phyloP scores from a whole-genome alignment of 2,888 invertebrate genomes.

The Sphaerophoria rueppellii region DNA sequence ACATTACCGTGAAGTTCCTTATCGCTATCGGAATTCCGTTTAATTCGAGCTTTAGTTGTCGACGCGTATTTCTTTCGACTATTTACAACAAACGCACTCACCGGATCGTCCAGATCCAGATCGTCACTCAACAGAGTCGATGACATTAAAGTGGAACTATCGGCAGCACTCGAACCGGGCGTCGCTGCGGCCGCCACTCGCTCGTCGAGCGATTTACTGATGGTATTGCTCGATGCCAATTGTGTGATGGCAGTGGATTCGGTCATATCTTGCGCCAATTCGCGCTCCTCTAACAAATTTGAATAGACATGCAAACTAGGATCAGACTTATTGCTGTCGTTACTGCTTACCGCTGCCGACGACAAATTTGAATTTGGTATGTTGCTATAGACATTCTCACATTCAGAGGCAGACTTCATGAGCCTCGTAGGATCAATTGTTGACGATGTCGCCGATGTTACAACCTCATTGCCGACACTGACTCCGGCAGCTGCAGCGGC shows the following conservation, averaged over 20 bases:
- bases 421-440: constrained; percentile 43
- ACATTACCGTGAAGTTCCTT: constrained; percentile 56
- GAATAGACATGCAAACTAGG: constrained; percentile 81
- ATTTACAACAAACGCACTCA: constrained; percentile 80
- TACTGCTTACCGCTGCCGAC: constrained; percentile 66
- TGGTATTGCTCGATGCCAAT: constrained; percentile 42
- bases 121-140: constrained; percentile 81
- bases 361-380: constrained; percentile 77
- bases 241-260: constrained; percentile 45
- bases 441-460: constrained; percentile 7
- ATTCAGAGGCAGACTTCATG: constrained; percentile 78
- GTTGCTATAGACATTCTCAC: constrained; percentile 82
- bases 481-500: constrained; percentile 70
- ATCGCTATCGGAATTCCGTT: constrained; percentile 61
- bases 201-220: constrained; percentile 64
- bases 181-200: constrained; percentile 15
- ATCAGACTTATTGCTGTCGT: constrained; percentile 75
- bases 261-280: constrained; percentile 74
- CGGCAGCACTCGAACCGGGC: constrained; percentile 29
- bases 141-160: constrained; percentile 75
- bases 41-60: constrained; percentile 70
- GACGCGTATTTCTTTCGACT: constrained; percentile 73
- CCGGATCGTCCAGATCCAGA: constrained; percentile 82
- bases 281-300: constrained; percentile 80
- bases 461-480: constrained; percentile 40